Evolutionary conservation across 2,113 vertebrate genomes (phyloP), one percentile per base, ranked within the genome.

Genomic region (Myiozetetes cayanensis): DNA sequence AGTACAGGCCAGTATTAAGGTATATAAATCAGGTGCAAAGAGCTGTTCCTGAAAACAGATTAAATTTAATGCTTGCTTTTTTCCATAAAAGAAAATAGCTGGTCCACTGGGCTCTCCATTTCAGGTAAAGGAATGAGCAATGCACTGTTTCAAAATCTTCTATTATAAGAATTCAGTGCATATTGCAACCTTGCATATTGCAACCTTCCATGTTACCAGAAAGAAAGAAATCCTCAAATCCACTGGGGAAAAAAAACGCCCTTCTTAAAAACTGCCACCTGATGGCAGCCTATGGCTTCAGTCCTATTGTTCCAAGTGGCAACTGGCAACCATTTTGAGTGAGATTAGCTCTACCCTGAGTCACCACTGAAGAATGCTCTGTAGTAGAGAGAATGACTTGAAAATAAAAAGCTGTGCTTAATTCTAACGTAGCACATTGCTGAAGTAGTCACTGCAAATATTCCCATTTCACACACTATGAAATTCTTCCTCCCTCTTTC

Each of bases 231-330:
- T 31, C 50, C n/a, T 75, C 35, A 63, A 71, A 74, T 65, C 22
- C 85, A 74, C 27, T 4, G 56, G 83, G 61, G 52, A 17, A 78
- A 93, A 93, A 93, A 83, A 90, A 84, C 30, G 85, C 79, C 92
- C 76, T 96, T 95, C 90, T 95, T 88, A 89, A 86, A 77, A 95
- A 75, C 93, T 94, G 89, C 96, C 96, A 96, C 94, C 96, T 96
- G 96, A 95, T 97, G 96, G 96, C 96, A 97, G 96, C 92, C 93
- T 96, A 82, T 95, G 93, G 94, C 94, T 90, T 96, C 90, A 22
- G 56, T 93, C 83, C 90, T 68, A 87, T 93, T 93, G 90, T 92
- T 96, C 83, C 83, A 67, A 96, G 92, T 95, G 93, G 90, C 87
- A 95, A 96, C 83, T 86, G 92, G 95, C 90, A 95, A 96, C 96